These are phyloP conservation scores for Drosophila oshimai DNA, from an alignment of 1,140 invertebrate species.

Conservation along the genomic window DNA sequence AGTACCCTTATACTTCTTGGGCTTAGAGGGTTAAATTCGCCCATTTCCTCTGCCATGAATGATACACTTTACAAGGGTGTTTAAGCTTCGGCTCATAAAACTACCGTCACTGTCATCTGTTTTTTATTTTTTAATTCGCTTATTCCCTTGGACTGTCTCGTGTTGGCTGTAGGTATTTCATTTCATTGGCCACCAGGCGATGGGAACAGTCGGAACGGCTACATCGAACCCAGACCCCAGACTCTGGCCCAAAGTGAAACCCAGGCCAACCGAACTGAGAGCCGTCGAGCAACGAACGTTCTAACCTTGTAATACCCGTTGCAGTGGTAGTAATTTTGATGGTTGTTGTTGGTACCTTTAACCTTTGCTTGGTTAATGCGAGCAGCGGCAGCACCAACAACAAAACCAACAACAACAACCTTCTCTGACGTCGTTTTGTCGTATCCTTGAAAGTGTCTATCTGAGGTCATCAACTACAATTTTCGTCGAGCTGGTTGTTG, in stretches of 20 bases:
- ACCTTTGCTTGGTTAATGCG: conserved; percentile 64
- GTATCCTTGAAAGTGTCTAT: conserved; percentile 76
- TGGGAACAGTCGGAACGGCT: conserved; percentile 11
- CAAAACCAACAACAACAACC: conserved; percentile 18
- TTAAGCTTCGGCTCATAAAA: neutral
- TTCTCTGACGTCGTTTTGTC: conserved; percentile 31
- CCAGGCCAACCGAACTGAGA: conserved; percentile 42
- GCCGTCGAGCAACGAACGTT: conserved; percentile 42
- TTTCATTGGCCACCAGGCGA: conserved; percentile 41
- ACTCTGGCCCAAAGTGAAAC: conserved; percentile 3
- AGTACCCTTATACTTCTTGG: too few species aligned
- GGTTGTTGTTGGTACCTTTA: conserved; percentile 68
- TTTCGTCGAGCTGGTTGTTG: conserved; percentile 40
- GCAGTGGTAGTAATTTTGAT: conserved; percentile 31
- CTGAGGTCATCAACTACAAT: conserved; percentile 78
- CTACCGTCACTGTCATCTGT: conserved; percentile 5
- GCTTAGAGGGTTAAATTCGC: too few species aligned
- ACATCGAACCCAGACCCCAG: neutral
- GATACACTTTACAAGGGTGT: neutral
- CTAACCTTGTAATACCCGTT: conserved; percentile 58
- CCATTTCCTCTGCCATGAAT: too few species aligned
- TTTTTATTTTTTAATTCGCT: conserved; percentile 6
- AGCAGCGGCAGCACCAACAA: neutral
- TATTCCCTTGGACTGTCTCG: conserved; percentile 33
- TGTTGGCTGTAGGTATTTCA: conserved; percentile 21